A percentile compares a stretch with the other conserved stretches of the same genome.
Evolutionary conservation across 2,888 invertebrate genomes (phyloP).

Genomic region (Oligia latruncula): DNA sequence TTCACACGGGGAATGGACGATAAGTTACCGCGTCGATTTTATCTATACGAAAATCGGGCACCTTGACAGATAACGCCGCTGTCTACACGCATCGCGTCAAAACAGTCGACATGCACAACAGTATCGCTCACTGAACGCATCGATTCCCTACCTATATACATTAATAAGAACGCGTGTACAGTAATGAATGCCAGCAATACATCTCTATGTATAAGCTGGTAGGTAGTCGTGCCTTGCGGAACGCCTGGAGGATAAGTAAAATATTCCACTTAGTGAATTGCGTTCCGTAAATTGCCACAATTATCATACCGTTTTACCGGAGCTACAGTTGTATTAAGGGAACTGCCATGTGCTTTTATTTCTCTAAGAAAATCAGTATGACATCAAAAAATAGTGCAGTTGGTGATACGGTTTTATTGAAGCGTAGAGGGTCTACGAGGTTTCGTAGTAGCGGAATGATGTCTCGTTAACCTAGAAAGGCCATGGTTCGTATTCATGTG

Average conservation of each 20-base stretch:
- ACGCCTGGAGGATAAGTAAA: constrained; percentile 85
- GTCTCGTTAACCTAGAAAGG: constrained; percentile 76
- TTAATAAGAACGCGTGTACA: constrained; percentile 72
- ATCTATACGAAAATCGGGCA: constrained; percentile 63
- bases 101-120: constrained; percentile 31
- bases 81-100: constrained; percentile 41
- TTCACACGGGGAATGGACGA: constrained; percentile 64
- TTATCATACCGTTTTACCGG: constrained; percentile 80
- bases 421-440: constrained; percentile 66
- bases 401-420: constrained; percentile 62
- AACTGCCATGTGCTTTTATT: constrained; percentile 52
- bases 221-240: constrained; percentile 82
- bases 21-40: constrained; percentile 57
- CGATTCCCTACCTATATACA: constrained; percentile 59
- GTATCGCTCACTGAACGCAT: constrained; percentile 58
- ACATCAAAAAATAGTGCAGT: constrained; percentile 55
- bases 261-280: constrained; percentile 87
- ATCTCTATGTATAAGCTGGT: constrained; percentile 82
- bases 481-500: constrained; percentile 72
- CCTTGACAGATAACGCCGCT: constrained; percentile 70
- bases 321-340: constrained; percentile 56
- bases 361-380: constrained; percentile 53
- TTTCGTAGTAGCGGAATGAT: constrained; percentile 67
- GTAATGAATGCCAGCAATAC: constrained; percentile 83
- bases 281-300: constrained; percentile 81